A percentile compares a stretch with the other conserved stretches of the same genome.
These are phyloP conservation scores for Riparia riparia DNA, from an alignment of 2,113 vertebrate genomes.

Conservation along the genomic window DNA sequence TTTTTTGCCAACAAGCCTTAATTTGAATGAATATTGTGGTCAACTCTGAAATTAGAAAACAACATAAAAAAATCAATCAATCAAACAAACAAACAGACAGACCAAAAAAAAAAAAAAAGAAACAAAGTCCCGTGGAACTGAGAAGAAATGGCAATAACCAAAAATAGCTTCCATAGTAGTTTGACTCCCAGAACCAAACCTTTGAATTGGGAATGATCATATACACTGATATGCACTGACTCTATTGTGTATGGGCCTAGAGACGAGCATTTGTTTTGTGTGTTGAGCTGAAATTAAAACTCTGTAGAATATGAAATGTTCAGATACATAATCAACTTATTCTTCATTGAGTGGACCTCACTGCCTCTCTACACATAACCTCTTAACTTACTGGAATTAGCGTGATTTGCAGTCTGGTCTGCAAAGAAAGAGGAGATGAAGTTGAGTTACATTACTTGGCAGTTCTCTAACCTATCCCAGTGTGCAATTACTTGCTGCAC, in stretches of 20 bases:
- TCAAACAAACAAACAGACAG: not conserved
- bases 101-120: fast-evolving
- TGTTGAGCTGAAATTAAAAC: not conserved
- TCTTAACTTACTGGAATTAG: not conserved
- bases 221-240: not conserved
- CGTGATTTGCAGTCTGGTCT: not conserved
- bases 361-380: not conserved
- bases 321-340: not conserved
- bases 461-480: not conserved
- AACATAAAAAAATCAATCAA: not conserved
- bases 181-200: not conserved
- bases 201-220: not conserved
- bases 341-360: not conserved
- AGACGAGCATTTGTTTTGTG: not conserved
- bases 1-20: not conserved
- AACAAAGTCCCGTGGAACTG: not conserved
- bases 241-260: not conserved
- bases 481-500: not conserved
- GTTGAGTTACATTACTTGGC: not conserved
- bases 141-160: not conserved
- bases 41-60: not conserved
- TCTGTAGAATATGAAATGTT: not conserved
- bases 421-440: not conserved
- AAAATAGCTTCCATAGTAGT: not conserved
- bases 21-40: not conserved